phyloP scores from a whole-genome alignment of 2,797 vertebrate genomes.

The Adrianichthys oophorus region DNA sequence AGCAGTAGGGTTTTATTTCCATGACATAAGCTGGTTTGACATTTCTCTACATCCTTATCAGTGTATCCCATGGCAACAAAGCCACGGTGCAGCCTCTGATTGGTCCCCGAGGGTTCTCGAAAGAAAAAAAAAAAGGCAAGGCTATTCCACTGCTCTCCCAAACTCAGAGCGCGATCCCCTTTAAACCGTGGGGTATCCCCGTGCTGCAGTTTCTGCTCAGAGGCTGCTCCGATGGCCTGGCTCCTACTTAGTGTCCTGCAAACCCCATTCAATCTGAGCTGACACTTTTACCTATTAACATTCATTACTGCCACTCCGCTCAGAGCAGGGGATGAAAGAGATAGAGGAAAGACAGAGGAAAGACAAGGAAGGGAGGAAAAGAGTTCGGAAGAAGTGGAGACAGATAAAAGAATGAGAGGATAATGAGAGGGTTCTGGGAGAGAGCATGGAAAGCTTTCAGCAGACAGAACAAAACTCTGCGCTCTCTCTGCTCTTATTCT shows the following conservation, averaged over 20 bases:
- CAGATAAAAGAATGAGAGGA: conserved; percentile 45
- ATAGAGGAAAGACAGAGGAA: conserved; percentile 29
- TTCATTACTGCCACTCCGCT: conserved; percentile 58
- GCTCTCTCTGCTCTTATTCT: conserved; percentile 12
- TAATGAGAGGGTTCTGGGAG: conserved; percentile 39
- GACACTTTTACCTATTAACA: conserved; percentile 64
- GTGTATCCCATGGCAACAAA: conserved; percentile 73
- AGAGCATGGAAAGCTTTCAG: conserved; percentile 26
- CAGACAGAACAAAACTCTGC: conserved; percentile 30
- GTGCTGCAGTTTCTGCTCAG: conserved; percentile 39
- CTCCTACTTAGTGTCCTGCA: conserved; percentile 54
- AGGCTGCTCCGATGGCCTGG: conserved; percentile 46
- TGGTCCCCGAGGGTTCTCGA: conserved; percentile 51
- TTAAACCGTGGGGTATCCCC: conserved; percentile 43
- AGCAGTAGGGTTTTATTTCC: conserved; percentile 34
- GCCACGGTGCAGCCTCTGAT: conserved; percentile 56
- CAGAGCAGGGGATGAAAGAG: conserved; percentile 51
- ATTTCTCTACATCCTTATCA: conserved; percentile 61
- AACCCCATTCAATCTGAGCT: conserved; percentile 60
- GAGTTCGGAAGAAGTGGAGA: conserved; percentile 55
- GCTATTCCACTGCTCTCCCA: conserved; percentile 47
- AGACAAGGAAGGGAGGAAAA: conserved; percentile 42
- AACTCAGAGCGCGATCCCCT: conserved; percentile 51
- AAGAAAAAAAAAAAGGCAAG: conserved; percentile 12
- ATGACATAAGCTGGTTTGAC: conserved; percentile 46